Conservation (phyloP, 1,140 invertebrate genomes). For the Colletes latitarsis region DNA sequence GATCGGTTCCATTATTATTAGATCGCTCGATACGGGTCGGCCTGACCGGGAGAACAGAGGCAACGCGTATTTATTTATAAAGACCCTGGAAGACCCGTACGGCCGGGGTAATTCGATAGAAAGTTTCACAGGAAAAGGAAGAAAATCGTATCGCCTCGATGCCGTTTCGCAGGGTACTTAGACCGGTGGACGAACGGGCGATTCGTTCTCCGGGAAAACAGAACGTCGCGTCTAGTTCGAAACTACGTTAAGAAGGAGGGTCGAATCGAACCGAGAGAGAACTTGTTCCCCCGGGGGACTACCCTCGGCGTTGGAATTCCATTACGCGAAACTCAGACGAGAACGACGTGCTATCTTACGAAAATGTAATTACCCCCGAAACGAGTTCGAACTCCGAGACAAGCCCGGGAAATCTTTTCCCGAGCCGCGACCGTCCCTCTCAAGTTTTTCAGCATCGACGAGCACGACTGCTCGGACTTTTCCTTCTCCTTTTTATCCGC, state of each 20-base stretch:
- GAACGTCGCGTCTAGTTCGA: constrained; percentile 42
- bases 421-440: too few species aligned
- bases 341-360: constrained; percentile 52
- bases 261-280: constrained; percentile 28
- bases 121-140: neutral
- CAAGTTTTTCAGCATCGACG: neutral
- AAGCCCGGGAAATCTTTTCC: constrained; percentile 10
- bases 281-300: constrained; percentile 20
- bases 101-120: neutral
- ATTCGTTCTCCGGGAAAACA: constrained; percentile 45
- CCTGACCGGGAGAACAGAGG: neutral
- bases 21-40: too few species aligned
- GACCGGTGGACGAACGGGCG: constrained; percentile 31
- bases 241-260: constrained; percentile 56
- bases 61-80: neutral
- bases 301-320: constrained; percentile 43
- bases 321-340: constrained; percentile 56
- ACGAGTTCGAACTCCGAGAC: constrained; percentile 28
- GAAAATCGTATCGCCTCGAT: constrained; percentile 11
- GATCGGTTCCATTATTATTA: neutral
- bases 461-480: neutral
- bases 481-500: too few species aligned
- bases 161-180: constrained; percentile 12
- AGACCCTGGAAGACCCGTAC: neutral
- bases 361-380: constrained; percentile 36